A percentile compares a stretch with the other conserved stretches of the same genome.
Conservation (phyloP, 1,140 invertebrate genomes). For the Drosophila nasuta region DNA sequence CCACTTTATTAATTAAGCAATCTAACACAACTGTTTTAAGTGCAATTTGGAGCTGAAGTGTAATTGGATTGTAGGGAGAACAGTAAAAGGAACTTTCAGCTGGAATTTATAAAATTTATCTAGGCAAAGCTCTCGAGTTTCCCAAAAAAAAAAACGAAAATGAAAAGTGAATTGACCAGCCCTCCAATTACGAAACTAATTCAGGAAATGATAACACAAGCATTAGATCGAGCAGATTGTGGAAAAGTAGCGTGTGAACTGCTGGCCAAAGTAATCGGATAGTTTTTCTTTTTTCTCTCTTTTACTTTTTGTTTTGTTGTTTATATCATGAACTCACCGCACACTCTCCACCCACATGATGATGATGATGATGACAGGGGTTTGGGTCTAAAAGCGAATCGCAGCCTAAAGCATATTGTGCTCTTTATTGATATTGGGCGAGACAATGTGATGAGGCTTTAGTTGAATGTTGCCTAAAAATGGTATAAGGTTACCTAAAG, state of each 20-base stretch:
- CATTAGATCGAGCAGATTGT: not conserved
- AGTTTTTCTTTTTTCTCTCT: constrained; percentile 26
- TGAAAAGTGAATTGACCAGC: constrained; percentile 6
- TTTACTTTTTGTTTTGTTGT: not conserved
- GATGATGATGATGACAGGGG: not conserved
- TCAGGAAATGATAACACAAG: constrained; percentile 6
- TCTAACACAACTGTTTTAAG: not conserved
- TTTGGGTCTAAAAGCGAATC: not conserved
- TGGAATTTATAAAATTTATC: too few relatives aligned
- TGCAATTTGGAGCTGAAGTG: too few relatives aligned
- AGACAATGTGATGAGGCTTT: constrained; percentile 39
- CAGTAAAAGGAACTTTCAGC: too few relatives aligned
- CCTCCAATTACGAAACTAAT: constrained; percentile 16
- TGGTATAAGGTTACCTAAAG: constrained; percentile 51
- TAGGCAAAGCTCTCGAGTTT: constrained; percentile 3
- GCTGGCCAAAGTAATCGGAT: constrained; percentile 49
- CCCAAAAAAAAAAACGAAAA: not conserved
- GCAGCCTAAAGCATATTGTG: constrained; percentile 18
- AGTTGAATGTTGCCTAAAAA: constrained; percentile 27
- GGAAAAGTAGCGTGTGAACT: constrained; percentile 46
- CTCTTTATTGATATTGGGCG: constrained; percentile 29
- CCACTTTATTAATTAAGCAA: constrained; percentile 26
- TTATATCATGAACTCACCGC: too few relatives aligned
- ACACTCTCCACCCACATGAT: constrained; percentile 6
- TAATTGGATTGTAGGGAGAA: too few relatives aligned